These are phyloP conservation scores for Gulo gulo DNA, from an alignment of 2,113 vertebrate genomes.

Conservation along the genomic window DNA sequence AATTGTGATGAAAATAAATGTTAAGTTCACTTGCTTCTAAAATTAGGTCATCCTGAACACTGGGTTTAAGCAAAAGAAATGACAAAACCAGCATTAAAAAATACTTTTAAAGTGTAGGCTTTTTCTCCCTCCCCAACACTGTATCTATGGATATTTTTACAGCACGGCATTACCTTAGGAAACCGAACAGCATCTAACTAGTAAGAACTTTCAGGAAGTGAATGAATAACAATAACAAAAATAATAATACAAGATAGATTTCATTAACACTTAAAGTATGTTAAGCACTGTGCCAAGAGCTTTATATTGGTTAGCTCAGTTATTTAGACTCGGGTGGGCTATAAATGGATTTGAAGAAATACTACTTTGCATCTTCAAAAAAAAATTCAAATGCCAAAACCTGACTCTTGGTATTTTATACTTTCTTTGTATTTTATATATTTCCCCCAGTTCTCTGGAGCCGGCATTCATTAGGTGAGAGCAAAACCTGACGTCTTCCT, in stretches of 20 bases:
- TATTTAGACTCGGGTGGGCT: neutral
- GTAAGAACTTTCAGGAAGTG: neutral
- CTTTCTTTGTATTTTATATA: neutral
- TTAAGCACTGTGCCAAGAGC: neutral
- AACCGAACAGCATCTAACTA: neutral
- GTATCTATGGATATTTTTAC: neutral
- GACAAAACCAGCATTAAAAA: conserved; percentile 20
- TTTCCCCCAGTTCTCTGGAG: neutral
- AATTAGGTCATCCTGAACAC: conserved; percentile 28
- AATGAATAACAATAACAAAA: neutral
- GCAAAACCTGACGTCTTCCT: neutral
- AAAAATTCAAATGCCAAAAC: neutral
- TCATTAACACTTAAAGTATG: neutral
- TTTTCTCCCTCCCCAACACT: neutral
- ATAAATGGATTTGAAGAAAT: neutral
- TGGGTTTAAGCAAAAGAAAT: conserved; percentile 34
- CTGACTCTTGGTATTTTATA: neutral
- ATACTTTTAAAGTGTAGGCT: neutral
- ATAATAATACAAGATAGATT: neutral
- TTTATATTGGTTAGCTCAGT: neutral
- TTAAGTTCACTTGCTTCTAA: conserved; percentile 56
- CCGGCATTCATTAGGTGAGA: neutral
- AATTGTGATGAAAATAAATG: conserved; percentile 51
- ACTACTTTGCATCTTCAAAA: neutral
- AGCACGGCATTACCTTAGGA: neutral